phyloP scores from a whole-genome alignment of 2,113 vertebrate species.

The Petroica traversi region DNA sequence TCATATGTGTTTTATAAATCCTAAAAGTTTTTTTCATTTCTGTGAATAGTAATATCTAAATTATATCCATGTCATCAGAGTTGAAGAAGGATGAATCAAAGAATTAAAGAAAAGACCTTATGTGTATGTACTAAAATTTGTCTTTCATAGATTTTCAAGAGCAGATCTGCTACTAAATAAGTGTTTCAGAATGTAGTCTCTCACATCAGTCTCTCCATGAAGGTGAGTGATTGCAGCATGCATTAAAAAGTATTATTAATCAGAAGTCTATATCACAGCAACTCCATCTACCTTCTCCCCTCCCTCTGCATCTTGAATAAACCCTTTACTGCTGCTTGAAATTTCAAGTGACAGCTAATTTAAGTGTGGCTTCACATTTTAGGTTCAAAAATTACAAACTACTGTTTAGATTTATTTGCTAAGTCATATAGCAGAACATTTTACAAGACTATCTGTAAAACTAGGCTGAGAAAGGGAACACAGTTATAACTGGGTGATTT shows the following conservation, averaged over 20 bases:
- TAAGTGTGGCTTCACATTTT: constrained; percentile 2
- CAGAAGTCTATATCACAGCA: background rate
- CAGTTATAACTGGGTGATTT: background rate
- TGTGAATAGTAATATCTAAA: background rate
- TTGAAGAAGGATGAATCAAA: background rate
- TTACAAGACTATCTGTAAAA: background rate
- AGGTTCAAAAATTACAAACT: background rate
- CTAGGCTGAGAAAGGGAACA: background rate
- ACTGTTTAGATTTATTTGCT: constrained; percentile 13
- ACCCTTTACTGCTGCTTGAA: background rate
- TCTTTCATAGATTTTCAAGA: constrained; percentile 26
- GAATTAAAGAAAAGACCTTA: background rate
- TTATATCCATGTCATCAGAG: background rate
- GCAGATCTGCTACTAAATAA: background rate
- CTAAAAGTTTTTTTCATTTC: background rate
- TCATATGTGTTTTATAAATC: background rate
- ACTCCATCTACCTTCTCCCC: background rate
- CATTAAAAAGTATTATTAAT: background rate
- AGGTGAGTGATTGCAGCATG: background rate
- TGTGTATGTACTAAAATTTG: background rate
- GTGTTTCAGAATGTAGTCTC: background rate
- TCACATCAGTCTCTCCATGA: background rate
- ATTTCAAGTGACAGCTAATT: constrained; percentile 40
- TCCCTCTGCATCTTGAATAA: background rate
- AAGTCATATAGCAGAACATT: background rate